Evolutionary conservation across 2,797 vertebrate genomes (phyloP), one percentile per base, ranked within the genome.

Genomic region (Propithecus perrieri): DNA sequence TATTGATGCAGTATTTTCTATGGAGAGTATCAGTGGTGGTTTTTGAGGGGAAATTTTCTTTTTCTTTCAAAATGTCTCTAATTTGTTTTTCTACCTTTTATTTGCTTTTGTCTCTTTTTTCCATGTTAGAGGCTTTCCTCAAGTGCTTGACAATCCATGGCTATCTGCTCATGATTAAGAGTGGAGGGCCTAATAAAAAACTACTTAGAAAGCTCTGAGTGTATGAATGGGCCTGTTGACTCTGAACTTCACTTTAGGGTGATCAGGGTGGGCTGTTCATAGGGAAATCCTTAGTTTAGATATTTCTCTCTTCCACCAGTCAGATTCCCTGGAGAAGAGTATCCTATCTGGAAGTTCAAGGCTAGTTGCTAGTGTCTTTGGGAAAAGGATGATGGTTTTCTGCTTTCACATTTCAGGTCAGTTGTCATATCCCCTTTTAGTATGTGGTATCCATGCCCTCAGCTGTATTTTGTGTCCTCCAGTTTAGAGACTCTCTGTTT

Each of bases 91-190:
- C 22, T 24, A 35, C 22, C 11, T 61, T 96, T 57, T 81, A 53
- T 79, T 96, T 86, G 24, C 41, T 84, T 91, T 88, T 95, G 7
- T 55, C 1, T 84, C 33, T 63, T 2, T 92, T 93, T 69, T 91
- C 26, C 24, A 0, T 57, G 24, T 72, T 81, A 61, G 69, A 78
- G 28, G 8, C 35, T n/a, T 95, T 76, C n/a, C 57, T 59, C 35
- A 83, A 38, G 22, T 17, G 85, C 30, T 55, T 74, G 79, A 35
- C 35, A 38, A 1, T 63, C 14, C 0, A 8, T 81, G 41, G 12
- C n/a, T 76, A 0, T 88, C 46, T 69, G 50, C 22, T 75, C 9
- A 24, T 78, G 74, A 24, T 69, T 67, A 30, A 81, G 48, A 74
- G 9, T 69, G 7, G 7, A 5, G 41, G 9, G 33, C 41, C 75